Evolutionary conservation across 2,113 vertebrate genomes (phyloP).

Genomic region (Larimichthys polyactis): DNA sequence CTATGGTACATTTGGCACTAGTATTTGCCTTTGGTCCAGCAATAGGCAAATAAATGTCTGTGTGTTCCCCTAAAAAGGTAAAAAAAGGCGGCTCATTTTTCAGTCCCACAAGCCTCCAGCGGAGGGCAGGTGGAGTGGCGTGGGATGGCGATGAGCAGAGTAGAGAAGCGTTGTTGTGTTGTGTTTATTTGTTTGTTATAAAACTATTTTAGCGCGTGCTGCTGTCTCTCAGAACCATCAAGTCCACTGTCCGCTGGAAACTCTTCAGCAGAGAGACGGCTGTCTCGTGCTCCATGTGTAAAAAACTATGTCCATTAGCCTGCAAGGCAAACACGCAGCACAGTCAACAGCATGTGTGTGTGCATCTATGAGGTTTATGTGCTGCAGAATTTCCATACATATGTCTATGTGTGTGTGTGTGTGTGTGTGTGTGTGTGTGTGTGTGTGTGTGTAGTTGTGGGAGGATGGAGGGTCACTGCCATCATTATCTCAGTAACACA

Average conservation of each 20-base stretch:
- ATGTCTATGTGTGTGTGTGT: conserved; percentile 40
- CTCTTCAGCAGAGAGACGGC: conserved; percentile 99
- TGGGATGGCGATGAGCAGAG: conserved; percentile 69
- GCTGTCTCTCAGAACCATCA: conserved; percentile 99
- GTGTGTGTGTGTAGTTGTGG: too few relatives aligned
- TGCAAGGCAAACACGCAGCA: conserved; percentile 88
- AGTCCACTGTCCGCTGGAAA: conserved; percentile 99
- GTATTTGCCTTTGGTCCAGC: conserved; percentile 99
- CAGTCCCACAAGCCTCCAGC: conserved; percentile 71
- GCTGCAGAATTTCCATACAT: conserved; percentile 63
- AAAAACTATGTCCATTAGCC: conserved; percentile 99
- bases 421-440: too few relatives aligned
- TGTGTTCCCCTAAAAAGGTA: conserved; percentile 66
- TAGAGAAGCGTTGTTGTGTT: conserved; percentile 72
- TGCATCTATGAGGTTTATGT: conserved; percentile 57
- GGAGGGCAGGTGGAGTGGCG: conserved; percentile 63
- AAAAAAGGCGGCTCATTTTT: conserved; percentile 66
- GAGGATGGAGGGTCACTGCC: conserved; percentile 80
- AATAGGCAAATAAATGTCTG: conserved; percentile 97
- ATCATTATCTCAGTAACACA: conserved; percentile 85
- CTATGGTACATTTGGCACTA: conserved; percentile 98
- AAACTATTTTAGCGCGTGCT: conserved; percentile 91
- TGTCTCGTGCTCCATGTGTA: conserved; percentile 98
- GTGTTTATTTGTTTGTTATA: conserved; percentile 74
- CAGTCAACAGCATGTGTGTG: conserved; percentile 80